These are phyloP conservation scores for Brachynemurus nebulosus DNA, from an alignment of 2,888 invertebrate genomes.

Conservation along the genomic window DNA sequence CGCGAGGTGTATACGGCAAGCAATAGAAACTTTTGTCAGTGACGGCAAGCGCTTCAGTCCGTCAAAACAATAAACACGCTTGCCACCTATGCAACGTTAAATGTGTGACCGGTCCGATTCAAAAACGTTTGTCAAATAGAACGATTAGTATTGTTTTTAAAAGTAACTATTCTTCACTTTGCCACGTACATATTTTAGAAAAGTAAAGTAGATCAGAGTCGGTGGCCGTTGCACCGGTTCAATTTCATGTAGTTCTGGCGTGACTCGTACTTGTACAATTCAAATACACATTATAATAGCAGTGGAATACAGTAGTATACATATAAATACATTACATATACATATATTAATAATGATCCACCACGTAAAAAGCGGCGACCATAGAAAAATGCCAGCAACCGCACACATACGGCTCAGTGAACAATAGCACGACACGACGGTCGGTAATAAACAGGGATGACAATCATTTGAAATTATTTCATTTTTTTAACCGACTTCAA, in stretches of 20 bases:
- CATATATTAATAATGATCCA: slow-evolving; percentile 20
- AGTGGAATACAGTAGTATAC: slow-evolving; percentile 19
- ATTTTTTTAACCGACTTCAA: no score
- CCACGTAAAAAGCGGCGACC: slow-evolving; percentile 28
- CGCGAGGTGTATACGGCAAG: slow-evolving; percentile 3
- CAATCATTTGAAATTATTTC: no score
- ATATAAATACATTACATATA: background rate
- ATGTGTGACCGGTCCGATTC: no score
- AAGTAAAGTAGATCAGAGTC: slow-evolving; percentile 14
- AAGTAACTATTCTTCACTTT: slow-evolving; percentile 19
- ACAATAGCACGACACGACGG: slow-evolving; percentile 24
- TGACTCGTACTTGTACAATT: slow-evolving; percentile 19
- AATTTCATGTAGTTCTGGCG: slow-evolving; percentile 23
- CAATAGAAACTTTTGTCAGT: slow-evolving; percentile 5
- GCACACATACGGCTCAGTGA: slow-evolving; percentile 24
- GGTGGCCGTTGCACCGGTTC: slow-evolving; percentile 14
- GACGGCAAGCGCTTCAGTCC: slow-evolving; percentile 6
- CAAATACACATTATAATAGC: no score
- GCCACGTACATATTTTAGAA: slow-evolving; percentile 25
- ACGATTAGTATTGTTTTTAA: no score
- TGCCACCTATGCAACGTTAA: background rate
- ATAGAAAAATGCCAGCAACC: slow-evolving; percentile 27
- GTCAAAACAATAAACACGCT: slow-evolving; percentile 1
- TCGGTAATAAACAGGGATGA: background rate
- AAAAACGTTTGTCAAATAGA: no score